Evolutionary conservation across 1,140 invertebrate species (phyloP).

Genomic region (Aphis craccivora): DNA sequence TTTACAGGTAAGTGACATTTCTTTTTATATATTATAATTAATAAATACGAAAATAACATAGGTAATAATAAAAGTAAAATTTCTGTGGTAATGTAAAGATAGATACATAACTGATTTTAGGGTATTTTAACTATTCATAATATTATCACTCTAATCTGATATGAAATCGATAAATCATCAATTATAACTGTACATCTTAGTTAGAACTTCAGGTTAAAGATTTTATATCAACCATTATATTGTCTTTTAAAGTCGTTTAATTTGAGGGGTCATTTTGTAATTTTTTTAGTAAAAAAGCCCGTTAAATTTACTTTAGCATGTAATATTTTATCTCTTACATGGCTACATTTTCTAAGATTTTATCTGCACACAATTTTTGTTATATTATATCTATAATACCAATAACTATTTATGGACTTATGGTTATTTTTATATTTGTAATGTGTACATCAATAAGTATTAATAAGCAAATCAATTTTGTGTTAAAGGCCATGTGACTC

Average conservation of each 20-base stretch:
- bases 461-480: not conserved
- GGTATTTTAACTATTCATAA: too few species aligned
- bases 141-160: too few species aligned
- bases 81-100: too few species aligned
- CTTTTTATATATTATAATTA: too few species aligned
- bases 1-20: too few species aligned
- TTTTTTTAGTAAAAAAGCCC: not conserved
- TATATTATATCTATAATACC: not conserved
- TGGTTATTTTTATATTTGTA: not conserved
- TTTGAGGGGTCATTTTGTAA: not conserved
- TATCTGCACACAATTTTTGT: not conserved
- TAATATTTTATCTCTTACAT: not conserved
- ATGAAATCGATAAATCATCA: too few species aligned
- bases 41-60: too few species aligned
- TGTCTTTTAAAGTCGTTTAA: not conserved
- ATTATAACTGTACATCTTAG: too few species aligned
- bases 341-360: not conserved
- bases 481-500: not conserved
- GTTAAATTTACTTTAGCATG: not conserved
- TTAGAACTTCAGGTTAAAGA: too few species aligned
- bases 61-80: too few species aligned
- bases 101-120: too few species aligned
- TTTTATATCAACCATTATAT: too few species aligned
- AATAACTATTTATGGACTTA: not conserved
- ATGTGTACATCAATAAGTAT: not conserved